phyloP scores from a whole-genome alignment of 2,797 vertebrate species.

The Corythornis leucogaster region DNA sequence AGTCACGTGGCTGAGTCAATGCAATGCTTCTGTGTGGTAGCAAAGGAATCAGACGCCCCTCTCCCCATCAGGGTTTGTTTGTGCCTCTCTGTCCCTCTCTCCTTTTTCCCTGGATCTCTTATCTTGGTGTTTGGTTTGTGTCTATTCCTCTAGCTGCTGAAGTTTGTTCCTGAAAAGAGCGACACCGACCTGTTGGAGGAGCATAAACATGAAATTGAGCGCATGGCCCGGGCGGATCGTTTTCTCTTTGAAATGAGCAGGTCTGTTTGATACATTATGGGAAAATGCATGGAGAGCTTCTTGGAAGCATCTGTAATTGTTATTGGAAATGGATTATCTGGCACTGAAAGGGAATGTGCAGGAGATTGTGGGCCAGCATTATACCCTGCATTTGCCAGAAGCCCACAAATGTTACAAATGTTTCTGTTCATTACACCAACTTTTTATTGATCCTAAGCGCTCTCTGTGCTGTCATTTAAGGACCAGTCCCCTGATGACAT shows the following conservation, averaged over 20 bases:
- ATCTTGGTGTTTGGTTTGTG: slow-evolving; percentile 8
- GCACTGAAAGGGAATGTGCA: not conserved
- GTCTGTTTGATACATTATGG: slow-evolving; percentile 66
- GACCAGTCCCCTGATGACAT: not conserved
- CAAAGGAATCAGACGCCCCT: not conserved
- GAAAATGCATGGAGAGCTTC: not conserved
- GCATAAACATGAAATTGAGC: slow-evolving; percentile 94
- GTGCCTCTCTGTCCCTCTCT: not conserved
- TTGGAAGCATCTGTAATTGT: slow-evolving; percentile 21
- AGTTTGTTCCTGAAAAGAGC: slow-evolving; percentile 95
- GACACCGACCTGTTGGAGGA: slow-evolving; percentile 94
- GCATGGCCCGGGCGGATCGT: slow-evolving; percentile 95
- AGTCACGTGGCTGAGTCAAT: not conserved
- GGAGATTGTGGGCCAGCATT: not conserved
- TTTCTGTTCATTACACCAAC: not conserved
- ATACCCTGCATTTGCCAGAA: slow-evolving; percentile 1
- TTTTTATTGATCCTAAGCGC: not conserved
- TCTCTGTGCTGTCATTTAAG: not conserved
- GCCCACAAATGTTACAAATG: not conserved
- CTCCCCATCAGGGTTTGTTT: not conserved
- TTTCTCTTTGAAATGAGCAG: slow-evolving; percentile 99
- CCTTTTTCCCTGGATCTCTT: not conserved
- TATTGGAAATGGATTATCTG: slow-evolving; percentile 27
- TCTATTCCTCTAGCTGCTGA: slow-evolving; percentile 85
- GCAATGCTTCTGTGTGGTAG: not conserved